Base-by-base conservation (phyloP, 2,888 invertebrate genomes). In the Hypena proboscidalis region DNA sequence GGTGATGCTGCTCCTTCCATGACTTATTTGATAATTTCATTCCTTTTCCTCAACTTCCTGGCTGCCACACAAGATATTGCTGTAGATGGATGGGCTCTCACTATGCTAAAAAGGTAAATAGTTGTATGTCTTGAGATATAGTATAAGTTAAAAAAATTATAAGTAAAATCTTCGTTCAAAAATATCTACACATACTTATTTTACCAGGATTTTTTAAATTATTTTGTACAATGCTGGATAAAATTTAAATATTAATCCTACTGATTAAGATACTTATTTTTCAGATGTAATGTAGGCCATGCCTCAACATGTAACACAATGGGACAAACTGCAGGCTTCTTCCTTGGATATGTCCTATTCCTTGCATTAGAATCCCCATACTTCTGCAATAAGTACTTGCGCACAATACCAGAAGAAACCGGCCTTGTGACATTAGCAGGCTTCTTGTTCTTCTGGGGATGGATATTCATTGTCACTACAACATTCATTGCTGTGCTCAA, bases 51-150 rank as follows among this genome's bases (percentile, higher is more conserved):
- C 2, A 99, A 99, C 76, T 98, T 99, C 74, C 91, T 99, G 67
- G 99, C 99, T 3, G 99, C 99, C 1, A 99, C 99, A 1, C 99
- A 99, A 90, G 99, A 99, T 83, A 99, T 99, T 72, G 99, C 98
- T 8, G 99, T 99, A 0, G 99, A 99, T 90, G 99, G 99, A 11
- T 99, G 99, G 99, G 99, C 99, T 0, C 91, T 99, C 6, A 99
- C 99, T 0, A 99, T 99, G 98, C 91, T 99, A 1, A 97, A 97
- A 73, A 96, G 97, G 94, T 97, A 74, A 56, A 22, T 20, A 7
- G 13, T 7, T 13, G 7, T 13, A n/a, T n/a, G n/a, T n/a, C n/a
- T n/a, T n/a, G n/a, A n/a, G n/a, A n/a, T n/a, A n/a, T n/a, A n/a
- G n/a, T n/a, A n/a, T n/a, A n/a, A n/a, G n/a, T n/a, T n/a, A n/a